Percentiles rank a stretch among this genome's conserved stretches.
Evolutionary conservation across 2,797 vertebrate genomes (phyloP).

Genomic region (Pygocentrus nattereri): DNA sequence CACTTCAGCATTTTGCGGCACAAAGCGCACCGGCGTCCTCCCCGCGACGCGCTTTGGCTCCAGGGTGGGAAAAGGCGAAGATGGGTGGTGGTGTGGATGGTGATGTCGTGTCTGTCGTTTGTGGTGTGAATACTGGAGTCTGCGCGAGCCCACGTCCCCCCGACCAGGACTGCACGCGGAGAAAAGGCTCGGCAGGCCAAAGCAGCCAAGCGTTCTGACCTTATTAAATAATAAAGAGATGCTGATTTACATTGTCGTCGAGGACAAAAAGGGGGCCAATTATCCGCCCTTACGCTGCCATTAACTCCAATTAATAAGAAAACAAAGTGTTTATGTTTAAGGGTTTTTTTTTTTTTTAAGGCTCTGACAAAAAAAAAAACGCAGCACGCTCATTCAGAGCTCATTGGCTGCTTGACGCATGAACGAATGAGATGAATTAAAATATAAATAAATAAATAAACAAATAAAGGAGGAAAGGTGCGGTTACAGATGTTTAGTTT

Average conservation of each 20-base stretch:
- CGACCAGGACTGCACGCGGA: neutral
- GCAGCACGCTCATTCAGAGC: neutral
- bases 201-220: conserved; percentile 92
- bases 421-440: neutral
- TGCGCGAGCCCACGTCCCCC: too few species aligned
- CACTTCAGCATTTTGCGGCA: conserved; percentile 81
- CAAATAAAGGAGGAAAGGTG: neutral
- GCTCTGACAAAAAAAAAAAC: conserved; percentile 32
- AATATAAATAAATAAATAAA: neutral
- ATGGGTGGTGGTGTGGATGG: too few species aligned
- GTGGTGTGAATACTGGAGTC: too few species aligned
- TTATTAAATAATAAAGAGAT: conserved; percentile 98
- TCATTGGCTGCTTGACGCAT: neutral
- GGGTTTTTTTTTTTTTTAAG: conserved; percentile 69
- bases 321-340: conserved; percentile 83
- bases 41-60: too few species aligned
- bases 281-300: conserved; percentile 90
- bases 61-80: too few species aligned
- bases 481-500: conserved; percentile 9
- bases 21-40: neutral
- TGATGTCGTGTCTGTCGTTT: too few species aligned
- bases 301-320: conserved; percentile 93
- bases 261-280: conserved; percentile 84
- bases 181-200: conserved; percentile 68
- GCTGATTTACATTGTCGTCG: conserved; percentile 90